Conservation (phyloP, 1,140 invertebrate species). For the Platyscapa corneri region DNA sequence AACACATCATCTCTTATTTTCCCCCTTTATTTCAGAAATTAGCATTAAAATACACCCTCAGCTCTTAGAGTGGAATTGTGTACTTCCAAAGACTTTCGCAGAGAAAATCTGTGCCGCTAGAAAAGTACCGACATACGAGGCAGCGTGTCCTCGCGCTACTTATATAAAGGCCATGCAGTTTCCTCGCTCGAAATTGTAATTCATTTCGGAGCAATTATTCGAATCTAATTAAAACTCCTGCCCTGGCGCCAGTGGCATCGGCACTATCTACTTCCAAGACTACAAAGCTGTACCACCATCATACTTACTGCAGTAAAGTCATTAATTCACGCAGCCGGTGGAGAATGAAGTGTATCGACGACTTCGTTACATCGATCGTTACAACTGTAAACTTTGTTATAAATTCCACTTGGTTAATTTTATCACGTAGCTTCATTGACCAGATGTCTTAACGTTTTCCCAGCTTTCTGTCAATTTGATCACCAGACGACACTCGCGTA, state of each 20-base stretch:
- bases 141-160: slow-evolving; percentile 34
- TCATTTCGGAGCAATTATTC: slow-evolving; percentile 59
- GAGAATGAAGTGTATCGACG: slow-evolving; percentile 58
- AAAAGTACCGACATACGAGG: neutral
- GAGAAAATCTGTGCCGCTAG: neutral
- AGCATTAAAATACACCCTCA: neutral
- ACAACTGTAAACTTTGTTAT: slow-evolving; percentile 60
- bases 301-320: slow-evolving; percentile 51
- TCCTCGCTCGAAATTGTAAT: slow-evolving; percentile 54
- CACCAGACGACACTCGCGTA: neutral
- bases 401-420: slow-evolving; percentile 55
- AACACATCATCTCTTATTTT: neutral
- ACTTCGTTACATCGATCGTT: slow-evolving; percentile 59
- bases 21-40: neutral
- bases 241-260: slow-evolving; percentile 4
- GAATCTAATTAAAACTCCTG: slow-evolving; percentile 66
- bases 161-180: slow-evolving; percentile 57
- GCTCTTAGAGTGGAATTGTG: neutral
- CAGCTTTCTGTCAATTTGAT: neutral
- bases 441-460: slow-evolving; percentile 11
- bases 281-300: neutral
- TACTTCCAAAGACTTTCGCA: neutral
- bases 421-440: slow-evolving; percentile 30
- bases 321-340: slow-evolving; percentile 59
- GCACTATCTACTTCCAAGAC: neutral